Percentiles rank a stretch among this genome's conserved stretches.
Evolutionary conservation across 2,888 invertebrate species (phyloP).

Genomic region (Synergus itoensis): DNA sequence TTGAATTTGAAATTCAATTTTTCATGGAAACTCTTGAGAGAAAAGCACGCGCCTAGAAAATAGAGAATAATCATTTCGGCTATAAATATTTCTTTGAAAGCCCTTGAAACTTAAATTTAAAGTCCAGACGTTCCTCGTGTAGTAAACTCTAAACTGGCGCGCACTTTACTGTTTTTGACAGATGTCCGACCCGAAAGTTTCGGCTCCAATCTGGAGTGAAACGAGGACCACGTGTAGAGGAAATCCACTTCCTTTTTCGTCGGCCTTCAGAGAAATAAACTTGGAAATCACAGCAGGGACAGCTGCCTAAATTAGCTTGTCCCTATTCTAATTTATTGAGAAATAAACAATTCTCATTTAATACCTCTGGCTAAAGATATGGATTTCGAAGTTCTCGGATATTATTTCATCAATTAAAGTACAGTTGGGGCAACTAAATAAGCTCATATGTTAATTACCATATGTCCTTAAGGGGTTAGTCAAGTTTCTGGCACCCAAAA

Average conservation of each 20-base stretch:
- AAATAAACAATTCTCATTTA: not conserved
- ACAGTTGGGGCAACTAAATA: too few relatives aligned
- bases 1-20: too few relatives aligned
- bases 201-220: slow-evolving; percentile 63
- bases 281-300: slow-evolving; percentile 53
- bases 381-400: too few relatives aligned
- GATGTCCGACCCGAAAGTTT: slow-evolving; percentile 59
- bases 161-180: slow-evolving; percentile 52
- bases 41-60: too few relatives aligned
- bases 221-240: slow-evolving; percentile 75
- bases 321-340: slow-evolving; percentile 7
- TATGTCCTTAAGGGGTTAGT: too few relatives aligned
- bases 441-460: too few relatives aligned
- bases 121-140: slow-evolving; percentile 36
- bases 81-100: slow-evolving; percentile 8
- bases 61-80: not conserved
- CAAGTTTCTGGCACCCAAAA: too few relatives aligned
- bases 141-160: slow-evolving; percentile 13
- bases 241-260: slow-evolving; percentile 75
- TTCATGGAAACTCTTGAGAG: too few relatives aligned
- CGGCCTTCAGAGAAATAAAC: slow-evolving; percentile 55
- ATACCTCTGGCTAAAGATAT: too few relatives aligned
- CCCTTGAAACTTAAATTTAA: slow-evolving; percentile 30
- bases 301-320: slow-evolving; percentile 19
- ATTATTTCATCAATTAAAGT: too few relatives aligned